Evolutionary conservation across 2,113 vertebrate genomes (phyloP).

Genomic region (Dinomys branickii): DNA sequence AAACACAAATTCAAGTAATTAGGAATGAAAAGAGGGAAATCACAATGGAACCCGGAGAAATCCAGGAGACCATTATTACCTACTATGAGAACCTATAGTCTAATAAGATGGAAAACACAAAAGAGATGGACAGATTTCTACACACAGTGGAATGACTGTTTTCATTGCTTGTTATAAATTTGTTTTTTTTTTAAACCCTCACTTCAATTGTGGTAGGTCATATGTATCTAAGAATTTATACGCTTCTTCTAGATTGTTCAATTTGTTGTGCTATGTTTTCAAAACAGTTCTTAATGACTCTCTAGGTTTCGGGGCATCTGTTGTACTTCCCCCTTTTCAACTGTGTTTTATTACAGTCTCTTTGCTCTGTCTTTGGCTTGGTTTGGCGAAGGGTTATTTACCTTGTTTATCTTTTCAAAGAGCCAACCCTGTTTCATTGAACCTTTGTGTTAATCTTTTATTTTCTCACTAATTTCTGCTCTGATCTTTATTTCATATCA

Average conservation of each 20-base stretch:
- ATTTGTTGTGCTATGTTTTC: not conserved
- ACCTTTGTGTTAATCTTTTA: not conserved
- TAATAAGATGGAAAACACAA: too few species aligned
- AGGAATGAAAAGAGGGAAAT: too few species aligned
- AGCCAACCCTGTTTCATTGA: not conserved
- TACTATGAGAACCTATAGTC: too few species aligned
- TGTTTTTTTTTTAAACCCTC: not conserved
- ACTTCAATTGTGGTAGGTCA: not conserved
- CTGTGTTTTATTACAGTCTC: not conserved
- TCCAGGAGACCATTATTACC: too few species aligned
- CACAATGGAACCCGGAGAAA: too few species aligned
- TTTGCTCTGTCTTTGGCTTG: not conserved
- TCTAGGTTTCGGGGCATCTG: not conserved
- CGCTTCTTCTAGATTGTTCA: not conserved
- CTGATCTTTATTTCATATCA: not conserved
- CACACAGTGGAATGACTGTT: not conserved
- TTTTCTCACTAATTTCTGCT: not conserved
- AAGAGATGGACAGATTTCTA: too few species aligned
- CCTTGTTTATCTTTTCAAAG: not conserved
- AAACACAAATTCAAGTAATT: too few species aligned
- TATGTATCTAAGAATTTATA: not conserved
- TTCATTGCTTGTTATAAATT: not conserved
- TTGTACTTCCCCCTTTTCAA: not conserved
- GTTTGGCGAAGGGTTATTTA: not conserved
- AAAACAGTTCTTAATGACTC: not conserved